phyloP scores from a whole-genome alignment of 1,140 invertebrate species.

The Zaprionus kolodkinae region DNA sequence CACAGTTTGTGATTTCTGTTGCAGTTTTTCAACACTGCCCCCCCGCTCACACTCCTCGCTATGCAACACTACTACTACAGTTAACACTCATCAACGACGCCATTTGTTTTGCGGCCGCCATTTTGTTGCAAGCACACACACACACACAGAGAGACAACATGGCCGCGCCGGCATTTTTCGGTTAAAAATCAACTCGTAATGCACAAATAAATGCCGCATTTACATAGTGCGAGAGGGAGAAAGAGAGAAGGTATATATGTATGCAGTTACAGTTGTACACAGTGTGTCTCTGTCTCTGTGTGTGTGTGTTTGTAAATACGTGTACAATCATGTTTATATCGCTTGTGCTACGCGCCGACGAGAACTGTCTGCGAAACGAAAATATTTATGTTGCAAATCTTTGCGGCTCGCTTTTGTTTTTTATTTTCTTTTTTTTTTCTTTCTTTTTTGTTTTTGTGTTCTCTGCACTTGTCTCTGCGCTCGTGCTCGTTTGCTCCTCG shows the following conservation, averaged over 20 bases:
- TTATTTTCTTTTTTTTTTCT: slow-evolving; percentile 3
- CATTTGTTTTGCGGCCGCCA: slow-evolving; percentile 70
- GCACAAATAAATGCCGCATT: slow-evolving; percentile 77
- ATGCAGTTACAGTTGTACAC: slow-evolving; percentile 5
- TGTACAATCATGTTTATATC: slow-evolving; percentile 55
- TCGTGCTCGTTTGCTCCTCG: slow-evolving; percentile 31
- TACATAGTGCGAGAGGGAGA: slow-evolving; percentile 10
- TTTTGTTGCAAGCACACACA: slow-evolving; percentile 57
- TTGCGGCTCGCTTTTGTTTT: slow-evolving; percentile 66
- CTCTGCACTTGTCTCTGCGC: slow-evolving; percentile 22
- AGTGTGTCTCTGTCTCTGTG: slow-evolving; percentile 16
- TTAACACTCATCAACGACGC: slow-evolving; percentile 66
- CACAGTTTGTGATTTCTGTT: slow-evolving; percentile 51
- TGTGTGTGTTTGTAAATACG: slow-evolving; percentile 11
- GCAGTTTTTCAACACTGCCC: background rate
- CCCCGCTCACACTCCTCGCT: background rate
- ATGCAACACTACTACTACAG: slow-evolving; percentile 38
- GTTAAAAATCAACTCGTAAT: slow-evolving; percentile 70
- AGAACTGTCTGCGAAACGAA: slow-evolving; percentile 45
- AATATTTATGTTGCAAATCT: slow-evolving; percentile 80
- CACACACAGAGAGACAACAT: slow-evolving; percentile 47
- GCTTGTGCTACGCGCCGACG: slow-evolving; percentile 43
- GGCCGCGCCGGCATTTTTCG: slow-evolving; percentile 48
- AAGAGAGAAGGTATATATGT: background rate
- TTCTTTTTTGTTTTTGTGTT: background rate